A percentile compares a stretch with the other conserved stretches of the same genome.
Conservation (phyloP, 2,888 invertebrate genomes). For the Octodonta nipae region DNA sequence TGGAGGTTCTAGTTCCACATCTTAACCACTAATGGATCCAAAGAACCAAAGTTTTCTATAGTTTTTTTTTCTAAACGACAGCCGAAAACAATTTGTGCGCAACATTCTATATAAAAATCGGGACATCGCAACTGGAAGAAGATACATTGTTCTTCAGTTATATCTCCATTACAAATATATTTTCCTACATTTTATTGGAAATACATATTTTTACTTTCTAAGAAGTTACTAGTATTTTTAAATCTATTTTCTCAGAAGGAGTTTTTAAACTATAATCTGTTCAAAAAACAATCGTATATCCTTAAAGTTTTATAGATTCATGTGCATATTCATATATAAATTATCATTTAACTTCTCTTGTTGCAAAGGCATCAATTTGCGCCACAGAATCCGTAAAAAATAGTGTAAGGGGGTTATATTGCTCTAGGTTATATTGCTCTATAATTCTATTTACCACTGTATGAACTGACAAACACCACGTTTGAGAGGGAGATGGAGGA, state of each 20-base stretch:
- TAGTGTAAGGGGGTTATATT: constrained; percentile 10
- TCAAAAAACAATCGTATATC: constrained; percentile 1
- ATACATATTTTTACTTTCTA: background rate
- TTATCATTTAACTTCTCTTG: background rate
- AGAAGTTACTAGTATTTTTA: background rate
- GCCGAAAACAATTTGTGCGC: background rate
- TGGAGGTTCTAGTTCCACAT: background rate
- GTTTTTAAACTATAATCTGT: background rate
- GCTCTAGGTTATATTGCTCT: constrained; percentile 13
- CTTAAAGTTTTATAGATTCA: background rate
- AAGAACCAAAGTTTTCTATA: background rate
- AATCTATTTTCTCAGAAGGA: background rate
- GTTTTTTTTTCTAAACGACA: background rate
- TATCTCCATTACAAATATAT: background rate
- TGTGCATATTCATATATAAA: constrained; percentile 6
- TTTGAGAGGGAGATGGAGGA: constrained; percentile 10
- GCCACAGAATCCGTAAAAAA: constrained; percentile 10
- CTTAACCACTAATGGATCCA: background rate
- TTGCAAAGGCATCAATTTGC: constrained; percentile 5
- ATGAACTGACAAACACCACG: constrained; percentile 11
- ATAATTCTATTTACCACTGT: constrained; percentile 10
- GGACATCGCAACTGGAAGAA: background rate
- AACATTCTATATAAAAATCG: background rate
- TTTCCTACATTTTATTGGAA: background rate
- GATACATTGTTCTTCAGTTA: background rate